Percentiles rank a stretch among this genome's conserved stretches.
Conservation (phyloP, 2,113 vertebrate species). For the Ivindomyrus marchei region DNA sequence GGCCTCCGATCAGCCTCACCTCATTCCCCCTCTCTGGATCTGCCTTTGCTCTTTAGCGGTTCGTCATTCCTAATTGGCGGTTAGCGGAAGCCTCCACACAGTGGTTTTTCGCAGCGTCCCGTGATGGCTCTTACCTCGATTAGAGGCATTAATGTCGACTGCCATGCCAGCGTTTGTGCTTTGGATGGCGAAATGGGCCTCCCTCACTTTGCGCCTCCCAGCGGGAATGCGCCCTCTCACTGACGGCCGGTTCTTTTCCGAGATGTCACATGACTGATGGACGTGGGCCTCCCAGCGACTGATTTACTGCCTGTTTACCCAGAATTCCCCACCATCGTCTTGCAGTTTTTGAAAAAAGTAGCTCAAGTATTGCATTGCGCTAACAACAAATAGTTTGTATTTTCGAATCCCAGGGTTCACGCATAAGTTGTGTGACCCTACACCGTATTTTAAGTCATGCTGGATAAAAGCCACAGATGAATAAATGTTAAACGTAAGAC, state of each 20-base stretch:
- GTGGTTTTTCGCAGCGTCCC: not conserved
- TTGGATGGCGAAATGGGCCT: not conserved
- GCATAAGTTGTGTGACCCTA: not conserved
- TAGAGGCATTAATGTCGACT: not conserved
- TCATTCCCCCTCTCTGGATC: not conserved
- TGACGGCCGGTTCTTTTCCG: not conserved
- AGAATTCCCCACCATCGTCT: not conserved
- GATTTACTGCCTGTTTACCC: not conserved
- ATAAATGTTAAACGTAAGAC: not conserved
- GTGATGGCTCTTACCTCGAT: constrained; percentile 5
- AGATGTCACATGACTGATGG: not conserved
- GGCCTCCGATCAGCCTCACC: too few species aligned
- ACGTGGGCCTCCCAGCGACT: not conserved
- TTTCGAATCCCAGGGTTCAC: not conserved
- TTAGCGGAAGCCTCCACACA: not conserved
- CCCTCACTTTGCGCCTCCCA: not conserved
- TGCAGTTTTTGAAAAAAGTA: not conserved
- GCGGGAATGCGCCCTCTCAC: not conserved
- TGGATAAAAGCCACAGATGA: not conserved
- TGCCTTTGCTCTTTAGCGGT: not conserved
- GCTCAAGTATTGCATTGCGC: not conserved
- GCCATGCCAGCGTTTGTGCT: not conserved
- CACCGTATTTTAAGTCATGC: not conserved
- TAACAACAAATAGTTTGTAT: not conserved
- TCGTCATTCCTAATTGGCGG: constrained; percentile 6